A percentile compares a stretch with the other conserved stretches of the same genome.
phyloP scores from a whole-genome alignment of 2,113 vertebrate species.

The Otus sunia region DNA sequence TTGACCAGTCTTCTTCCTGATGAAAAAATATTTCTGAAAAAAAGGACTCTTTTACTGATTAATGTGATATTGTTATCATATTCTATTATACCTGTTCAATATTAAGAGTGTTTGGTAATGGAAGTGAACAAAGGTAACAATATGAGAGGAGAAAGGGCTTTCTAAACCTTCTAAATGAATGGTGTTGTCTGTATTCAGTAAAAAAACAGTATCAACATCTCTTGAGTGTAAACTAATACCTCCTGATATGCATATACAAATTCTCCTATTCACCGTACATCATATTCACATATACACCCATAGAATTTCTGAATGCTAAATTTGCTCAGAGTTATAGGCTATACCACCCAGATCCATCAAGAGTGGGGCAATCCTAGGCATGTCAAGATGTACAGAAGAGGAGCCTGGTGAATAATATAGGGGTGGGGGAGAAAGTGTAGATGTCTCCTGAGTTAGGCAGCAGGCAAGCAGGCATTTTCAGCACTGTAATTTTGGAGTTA shows the following conservation, averaged over 20 bases:
- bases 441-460: background rate
- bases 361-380: background rate
- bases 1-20: background rate
- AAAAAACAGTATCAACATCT: background rate
- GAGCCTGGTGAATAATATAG: background rate
- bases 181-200: background rate
- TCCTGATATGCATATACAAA: background rate
- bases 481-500: background rate
- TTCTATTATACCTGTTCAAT: background rate
- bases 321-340: background rate
- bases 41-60: background rate
- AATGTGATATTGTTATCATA: background rate
- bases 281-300: background rate
- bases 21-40: background rate
- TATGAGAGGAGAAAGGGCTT: background rate
- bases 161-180: background rate
- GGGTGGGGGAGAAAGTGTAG: background rate
- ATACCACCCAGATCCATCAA: background rate
- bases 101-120: background rate
- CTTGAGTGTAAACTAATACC: background rate
- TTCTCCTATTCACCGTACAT: background rate
- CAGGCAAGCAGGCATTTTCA: constrained; percentile 11
- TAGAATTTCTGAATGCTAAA: background rate
- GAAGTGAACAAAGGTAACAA: background rate
- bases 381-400: background rate